phyloP scores from a whole-genome alignment of 2,113 vertebrate genomes.

The Catagonus wagneri region DNA sequence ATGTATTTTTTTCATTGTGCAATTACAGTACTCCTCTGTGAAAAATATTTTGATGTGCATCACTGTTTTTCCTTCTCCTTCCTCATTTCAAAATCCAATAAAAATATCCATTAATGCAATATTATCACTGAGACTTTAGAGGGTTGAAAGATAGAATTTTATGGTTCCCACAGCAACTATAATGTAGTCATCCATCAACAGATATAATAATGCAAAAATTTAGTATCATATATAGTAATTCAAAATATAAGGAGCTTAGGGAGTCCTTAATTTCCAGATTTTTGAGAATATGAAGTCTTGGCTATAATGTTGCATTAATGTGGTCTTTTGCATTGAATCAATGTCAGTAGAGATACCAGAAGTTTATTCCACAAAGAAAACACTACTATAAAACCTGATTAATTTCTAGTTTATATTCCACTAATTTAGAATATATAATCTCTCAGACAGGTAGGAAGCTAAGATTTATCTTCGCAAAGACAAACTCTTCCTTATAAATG shows the following conservation, averaged over 20 bases:
- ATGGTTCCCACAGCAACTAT: constrained; percentile 73
- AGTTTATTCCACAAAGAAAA: constrained; percentile 57
- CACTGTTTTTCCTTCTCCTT: constrained; percentile 76
- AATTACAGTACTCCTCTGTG: constrained; percentile 22
- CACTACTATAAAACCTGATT: constrained; percentile 55
- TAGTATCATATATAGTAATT: constrained; percentile 76
- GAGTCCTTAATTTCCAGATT: constrained; percentile 72
- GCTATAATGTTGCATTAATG: constrained; percentile 64
- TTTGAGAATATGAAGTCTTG: constrained; percentile 62
- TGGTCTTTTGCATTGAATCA: constrained; percentile 63
- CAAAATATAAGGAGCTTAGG: constrained; percentile 71
- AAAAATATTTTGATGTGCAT: constrained; percentile 68
- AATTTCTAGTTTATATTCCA: constrained; percentile 36
- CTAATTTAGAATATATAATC: constrained; percentile 10
- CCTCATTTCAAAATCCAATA: constrained; percentile 82
- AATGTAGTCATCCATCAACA: constrained; percentile 77
- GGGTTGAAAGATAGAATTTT: constrained; percentile 74
- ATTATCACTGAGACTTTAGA: constrained; percentile 80
- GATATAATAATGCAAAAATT: constrained; percentile 71
- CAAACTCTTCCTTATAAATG: constrained; percentile 55
- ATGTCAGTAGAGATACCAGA: constrained; percentile 32
- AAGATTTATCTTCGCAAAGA: constrained; percentile 39
- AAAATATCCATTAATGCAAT: constrained; percentile 77
- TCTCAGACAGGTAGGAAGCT: constrained; percentile 9
- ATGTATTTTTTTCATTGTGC: constrained; percentile 8